These are phyloP conservation scores for Desmodus rotundus DNA, from an alignment of 2,113 vertebrate species.

Conservation along the genomic window DNA sequence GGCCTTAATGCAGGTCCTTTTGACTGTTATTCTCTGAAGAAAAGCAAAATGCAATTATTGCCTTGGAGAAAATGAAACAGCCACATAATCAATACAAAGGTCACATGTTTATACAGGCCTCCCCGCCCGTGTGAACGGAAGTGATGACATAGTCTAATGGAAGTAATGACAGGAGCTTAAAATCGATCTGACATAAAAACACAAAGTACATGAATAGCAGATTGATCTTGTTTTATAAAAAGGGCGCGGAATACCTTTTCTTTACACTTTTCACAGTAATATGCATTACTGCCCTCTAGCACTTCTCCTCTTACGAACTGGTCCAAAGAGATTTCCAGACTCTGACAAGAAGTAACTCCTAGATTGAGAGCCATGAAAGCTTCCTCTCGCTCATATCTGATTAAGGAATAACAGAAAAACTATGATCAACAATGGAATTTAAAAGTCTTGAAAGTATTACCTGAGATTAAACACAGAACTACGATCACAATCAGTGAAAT, in stretches of 20 bases:
- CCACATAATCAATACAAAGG: neutral
- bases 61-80: neutral
- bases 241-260: constrained; percentile 88
- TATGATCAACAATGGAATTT: neutral
- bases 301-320: constrained; percentile 99
- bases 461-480: neutral
- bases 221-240: neutral
- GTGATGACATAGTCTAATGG: neutral
- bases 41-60: constrained; percentile 63
- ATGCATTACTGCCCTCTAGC: constrained; percentile 98
- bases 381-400: constrained; percentile 97
- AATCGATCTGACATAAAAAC: neutral
- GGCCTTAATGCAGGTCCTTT: constrained; percentile 97
- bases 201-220: neutral
- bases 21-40: constrained; percentile 96
- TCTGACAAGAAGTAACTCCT: constrained; percentile 98
- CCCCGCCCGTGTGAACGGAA: neutral
- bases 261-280: constrained; percentile 99
- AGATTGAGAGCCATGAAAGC: constrained; percentile 98
- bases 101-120: neutral
- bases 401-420: neutral
- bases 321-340: constrained; percentile 97
- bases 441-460: neutral
- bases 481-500: neutral
- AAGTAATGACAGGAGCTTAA: neutral